These are phyloP conservation scores for Seriola dumerili DNA, from an alignment of 2,113 vertebrate species.

Conservation along the genomic window DNA sequence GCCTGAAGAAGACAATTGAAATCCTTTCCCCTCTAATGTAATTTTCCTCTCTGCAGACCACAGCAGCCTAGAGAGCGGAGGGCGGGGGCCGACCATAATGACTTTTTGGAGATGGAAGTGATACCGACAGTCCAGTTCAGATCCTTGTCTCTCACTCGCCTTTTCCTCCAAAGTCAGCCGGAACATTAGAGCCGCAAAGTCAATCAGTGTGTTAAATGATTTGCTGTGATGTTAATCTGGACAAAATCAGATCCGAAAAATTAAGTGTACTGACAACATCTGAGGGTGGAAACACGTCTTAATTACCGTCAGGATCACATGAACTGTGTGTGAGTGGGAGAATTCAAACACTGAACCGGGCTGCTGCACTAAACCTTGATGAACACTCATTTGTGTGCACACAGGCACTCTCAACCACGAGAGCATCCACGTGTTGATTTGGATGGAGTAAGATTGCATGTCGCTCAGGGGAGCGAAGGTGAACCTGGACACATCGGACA, in stretches of 20 bases:
- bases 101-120: conserved; percentile 70
- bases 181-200: conserved; percentile 57
- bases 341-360: neutral
- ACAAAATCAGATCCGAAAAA: conserved; percentile 44
- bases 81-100: conserved; percentile 58
- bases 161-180: conserved; percentile 52
- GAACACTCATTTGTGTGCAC: conserved; percentile 1
- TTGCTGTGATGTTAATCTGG: conserved; percentile 64
- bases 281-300: conserved; percentile 6
- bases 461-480: conserved; percentile 46
- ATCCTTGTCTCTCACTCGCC: conserved; percentile 58
- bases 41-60: conserved; percentile 67
- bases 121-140: conserved; percentile 62
- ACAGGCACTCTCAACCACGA: neutral
- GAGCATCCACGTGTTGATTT: conserved; percentile 14
- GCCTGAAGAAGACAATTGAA: conserved; percentile 63
- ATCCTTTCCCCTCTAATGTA: conserved; percentile 65
- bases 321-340: neutral
- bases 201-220: conserved; percentile 60
- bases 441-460: conserved; percentile 40
- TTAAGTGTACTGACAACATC: conserved; percentile 6
- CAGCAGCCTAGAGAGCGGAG: conserved; percentile 24
- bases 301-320: conserved; percentile 15
- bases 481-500: conserved; percentile 57
- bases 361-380: neutral